Evolutionary conservation across 2,888 invertebrate species (phyloP), one percentile per base, ranked within the genome.

Genomic region (Drosophila percnosoma): DNA sequence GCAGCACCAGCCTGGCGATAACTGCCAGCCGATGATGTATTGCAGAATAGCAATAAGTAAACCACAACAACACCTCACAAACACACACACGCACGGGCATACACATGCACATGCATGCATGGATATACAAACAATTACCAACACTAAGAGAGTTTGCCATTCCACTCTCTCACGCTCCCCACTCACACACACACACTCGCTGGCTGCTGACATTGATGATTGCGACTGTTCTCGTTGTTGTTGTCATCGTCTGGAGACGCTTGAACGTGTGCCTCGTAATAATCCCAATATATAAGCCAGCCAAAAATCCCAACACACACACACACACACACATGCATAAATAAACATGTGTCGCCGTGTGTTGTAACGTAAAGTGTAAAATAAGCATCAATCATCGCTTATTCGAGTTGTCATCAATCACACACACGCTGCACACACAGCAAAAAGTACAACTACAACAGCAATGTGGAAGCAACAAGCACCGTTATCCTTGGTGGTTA

Each of bases 391-490:
- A 92, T 91, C 91, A 91, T 91, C 88, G 91, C 91, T 91, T 91
- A 91, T 91, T 90, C 87, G 91, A 91, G 84, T 91, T 90, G 91
- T 91, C 92, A 92, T 91, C 91, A 91, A 91, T 91, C 91, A 91
- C 82, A 82, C 86, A 90, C 80, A 89, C 81, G 72, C 57, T 80
- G 82, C 78, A 88, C 82, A 78, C 89, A 72, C 70, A 78, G 69
- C 70, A 73, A 52, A 48, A 73, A 81, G 51, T 71, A 68, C 60
- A 76, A 72, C 64, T 68, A 73, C 31, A 55, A 49, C 53, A 57
- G 7, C 33, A 36, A 55, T 42, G 48, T 52, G 51, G 57, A 72
- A 80, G 73, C 69, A 69, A 80, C 69, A 66, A 73, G 73, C 78
- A 38, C 68, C 65, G 80, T 68, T 67, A 71, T 67, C 55, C 72